These are phyloP conservation scores for Sus scrofa DNA, from an alignment of 2,113 vertebrate species.

Conservation along the genomic window T2T-Sscrofa CM000830.6:3726001-3726500, in stretches of 20 bases:
- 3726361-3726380: too few relatives aligned
- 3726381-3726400: neutral
- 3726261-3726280: rapidly evolving
- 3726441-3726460: neutral
- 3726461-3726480: neutral
- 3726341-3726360: neutral
- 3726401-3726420: neutral
- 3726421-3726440: neutral
- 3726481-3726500: neutral
- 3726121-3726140: neutral
- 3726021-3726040: neutral
- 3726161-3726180: neutral
- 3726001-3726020: too few relatives aligned
- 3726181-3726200: neutral
- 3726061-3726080: neutral
- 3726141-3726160: rapidly evolving
- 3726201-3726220: too few relatives aligned
- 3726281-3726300: neutral
- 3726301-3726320: too few relatives aligned
- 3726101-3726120: neutral
- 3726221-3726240: neutral
- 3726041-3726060: neutral
- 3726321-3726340: neutral
- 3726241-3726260: rapidly evolving
- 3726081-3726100: neutral